Base-by-base conservation (phyloP, 2,113 vertebrate species). In the Stomatorhinus ivindoensis region DNA sequence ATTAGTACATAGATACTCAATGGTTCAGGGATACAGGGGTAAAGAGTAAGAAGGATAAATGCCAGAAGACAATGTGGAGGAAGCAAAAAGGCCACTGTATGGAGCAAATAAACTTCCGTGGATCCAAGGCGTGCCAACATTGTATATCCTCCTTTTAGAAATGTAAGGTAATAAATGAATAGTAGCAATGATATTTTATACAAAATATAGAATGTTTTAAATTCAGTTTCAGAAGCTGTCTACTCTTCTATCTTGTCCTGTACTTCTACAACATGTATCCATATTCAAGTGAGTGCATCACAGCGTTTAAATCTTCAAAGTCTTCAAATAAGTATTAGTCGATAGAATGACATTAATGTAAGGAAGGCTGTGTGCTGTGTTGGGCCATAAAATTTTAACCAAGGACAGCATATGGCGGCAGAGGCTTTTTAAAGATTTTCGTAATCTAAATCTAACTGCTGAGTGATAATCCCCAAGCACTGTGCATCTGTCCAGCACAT, bases 351-450 rank as follows among this genome's bases (percentile, higher is more conserved):
- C 88, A 51, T 87, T 90, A 91, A 87, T 82, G 13, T 69, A 88
- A 84, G 80, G 24, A 55, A 13, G 19, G 15, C 42, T 3, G 24
- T n/a, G n/a, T n/a, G 73, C 50, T 42, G 7, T 35, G 3, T 46
- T 48, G 87, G 87, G 87, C 7, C 35, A 13, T 88, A 17, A 48
- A 58, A 48, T 82, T 31, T 73, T 69, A 73, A 42, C 39, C 27
- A 89, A 42, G 55, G 88, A 11, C 61, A 86, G 51, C 73, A 91
- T 87, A 51, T 85, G 76, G 89, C 80, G 83, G 91, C 76, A 88
- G 91, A 92, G 46, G 44, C 84, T 80, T 42, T 73, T 73, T 6
- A 6, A 73, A 35, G 65, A 73, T 73, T 73, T 76, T 76, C 4
- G 11, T 80, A 39, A 80, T 80, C 73, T 80, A 42, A 80, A 19